phyloP scores from a whole-genome alignment of 2,888 invertebrate species.

The Agrochola macilenta region DNA sequence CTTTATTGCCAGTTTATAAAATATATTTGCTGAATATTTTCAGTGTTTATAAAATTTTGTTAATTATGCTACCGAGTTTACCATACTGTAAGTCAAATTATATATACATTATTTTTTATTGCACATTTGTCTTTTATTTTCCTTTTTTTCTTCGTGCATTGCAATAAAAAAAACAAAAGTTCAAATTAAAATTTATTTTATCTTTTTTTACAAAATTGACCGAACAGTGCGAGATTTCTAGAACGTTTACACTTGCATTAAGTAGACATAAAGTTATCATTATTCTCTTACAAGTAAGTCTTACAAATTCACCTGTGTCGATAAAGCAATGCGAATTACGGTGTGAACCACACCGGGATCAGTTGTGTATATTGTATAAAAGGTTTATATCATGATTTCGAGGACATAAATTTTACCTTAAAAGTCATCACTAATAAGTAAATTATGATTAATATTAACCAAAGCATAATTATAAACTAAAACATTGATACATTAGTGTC shows the following conservation, averaged over 20 bases:
- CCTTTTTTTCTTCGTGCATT: constrained; percentile 27
- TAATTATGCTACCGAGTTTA: constrained; percentile 90
- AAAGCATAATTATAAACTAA: constrained; percentile 89
- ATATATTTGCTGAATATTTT: constrained; percentile 90
- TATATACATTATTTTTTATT: constrained; percentile 90
- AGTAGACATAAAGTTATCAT: constrained; percentile 90
- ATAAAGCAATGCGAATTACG: constrained; percentile 85
- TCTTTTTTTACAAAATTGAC: constrained; percentile 90
- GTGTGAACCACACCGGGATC: constrained; percentile 78
- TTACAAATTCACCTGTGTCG: constrained; percentile 89
- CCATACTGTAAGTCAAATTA: constrained; percentile 88
- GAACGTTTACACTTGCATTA: constrained; percentile 91
- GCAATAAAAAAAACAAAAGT: constrained; percentile 75
- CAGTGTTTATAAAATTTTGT: constrained; percentile 89
- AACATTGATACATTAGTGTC: constrained; percentile 87
- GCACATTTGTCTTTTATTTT: constrained; percentile 81
- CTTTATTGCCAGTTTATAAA: constrained; percentile 89
- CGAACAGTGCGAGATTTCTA: constrained; percentile 91
- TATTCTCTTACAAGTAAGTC: constrained; percentile 90
- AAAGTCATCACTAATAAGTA: constrained; percentile 86
- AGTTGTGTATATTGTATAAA: constrained; percentile 85
- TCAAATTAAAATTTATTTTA: constrained; percentile 89
- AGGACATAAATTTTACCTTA: constrained; percentile 83
- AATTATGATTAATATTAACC: constrained; percentile 89
- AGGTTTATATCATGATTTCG: constrained; percentile 86